These are phyloP conservation scores for Hypomesus transpacificus DNA, from an alignment of 2,113 vertebrate species.

Conservation along the genomic window DNA sequence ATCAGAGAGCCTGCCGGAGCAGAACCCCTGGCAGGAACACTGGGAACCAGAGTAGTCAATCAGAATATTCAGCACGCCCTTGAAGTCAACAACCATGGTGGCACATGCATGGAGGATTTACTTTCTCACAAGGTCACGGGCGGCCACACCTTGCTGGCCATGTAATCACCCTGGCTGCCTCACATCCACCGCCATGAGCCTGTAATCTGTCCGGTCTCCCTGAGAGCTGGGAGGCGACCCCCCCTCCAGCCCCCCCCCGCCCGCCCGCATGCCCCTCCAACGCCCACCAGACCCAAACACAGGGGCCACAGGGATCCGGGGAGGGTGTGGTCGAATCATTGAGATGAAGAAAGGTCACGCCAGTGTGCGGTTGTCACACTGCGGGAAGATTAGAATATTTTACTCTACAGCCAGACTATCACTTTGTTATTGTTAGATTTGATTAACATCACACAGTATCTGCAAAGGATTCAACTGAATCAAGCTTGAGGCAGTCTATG, in stretches of 20 bases:
- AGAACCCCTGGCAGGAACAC: constrained; percentile 31
- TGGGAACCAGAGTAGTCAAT: constrained; percentile 48
- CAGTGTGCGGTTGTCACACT: background rate
- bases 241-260: background rate
- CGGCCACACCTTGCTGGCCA: constrained; percentile 30
- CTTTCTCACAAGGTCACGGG: constrained; percentile 51
- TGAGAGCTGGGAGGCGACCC: constrained; percentile 1
- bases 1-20: constrained; percentile 13
- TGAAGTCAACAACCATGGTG: constrained; percentile 40
- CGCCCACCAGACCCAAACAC: background rate
- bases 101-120: constrained; percentile 46
- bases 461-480: background rate
- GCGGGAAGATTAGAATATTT: background rate
- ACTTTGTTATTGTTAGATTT: background rate
- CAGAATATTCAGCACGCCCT: constrained; percentile 47
- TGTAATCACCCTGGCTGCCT: constrained; percentile 53
- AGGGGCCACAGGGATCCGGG: background rate
- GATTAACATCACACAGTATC: background rate
- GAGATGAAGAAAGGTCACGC: background rate
- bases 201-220: constrained; percentile 40
- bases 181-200: constrained; percentile 48
- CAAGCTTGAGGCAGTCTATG: background rate
- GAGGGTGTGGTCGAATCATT: background rate
- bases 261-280: background rate
- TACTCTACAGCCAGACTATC: background rate